These are phyloP conservation scores for Tribolium freemani DNA, from an alignment of 2,888 invertebrate species.

Conservation along the genomic window DNA sequence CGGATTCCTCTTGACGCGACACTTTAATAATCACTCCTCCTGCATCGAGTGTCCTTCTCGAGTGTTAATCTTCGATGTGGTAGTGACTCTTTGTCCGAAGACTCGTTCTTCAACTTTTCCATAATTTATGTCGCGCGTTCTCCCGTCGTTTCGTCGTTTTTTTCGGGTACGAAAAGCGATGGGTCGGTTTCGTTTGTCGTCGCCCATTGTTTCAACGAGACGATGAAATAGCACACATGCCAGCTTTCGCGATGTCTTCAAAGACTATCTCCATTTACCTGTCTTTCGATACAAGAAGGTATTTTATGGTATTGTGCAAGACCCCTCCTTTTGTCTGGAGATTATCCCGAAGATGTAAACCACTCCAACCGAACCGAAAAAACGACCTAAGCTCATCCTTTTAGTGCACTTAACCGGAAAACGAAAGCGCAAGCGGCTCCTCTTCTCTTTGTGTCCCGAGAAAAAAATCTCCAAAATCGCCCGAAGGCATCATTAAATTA, in stretches of 20 bases:
- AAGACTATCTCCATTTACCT: conserved; percentile 55
- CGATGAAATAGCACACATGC: conserved; percentile 52
- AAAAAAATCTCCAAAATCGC: neutral
- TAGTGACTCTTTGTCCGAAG: conserved; percentile 50
- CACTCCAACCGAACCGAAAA: conserved; percentile 14
- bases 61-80: neutral
- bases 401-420: conserved; percentile 65
- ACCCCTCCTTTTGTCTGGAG: conserved; percentile 46
- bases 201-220: conserved; percentile 56
- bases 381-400: conserved; percentile 59
- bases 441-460: neutral
- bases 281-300: conserved; percentile 42
- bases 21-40: conserved; percentile 13
- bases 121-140: conserved; percentile 59
- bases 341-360: conserved; percentile 49
- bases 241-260: conserved; percentile 48
- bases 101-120: conserved; percentile 57
- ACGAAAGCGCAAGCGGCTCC: conserved; percentile 49
- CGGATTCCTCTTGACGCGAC: conserved; percentile 26
- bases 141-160: conserved; percentile 53
- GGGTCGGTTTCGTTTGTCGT: conserved; percentile 54
- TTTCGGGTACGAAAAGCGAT: conserved; percentile 43
- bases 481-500: neutral
- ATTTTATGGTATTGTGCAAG: conserved; percentile 25
- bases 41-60: neutral